phyloP scores from a whole-genome alignment of 2,113 vertebrate genomes.

The Hydropotes inermis region DNA sequence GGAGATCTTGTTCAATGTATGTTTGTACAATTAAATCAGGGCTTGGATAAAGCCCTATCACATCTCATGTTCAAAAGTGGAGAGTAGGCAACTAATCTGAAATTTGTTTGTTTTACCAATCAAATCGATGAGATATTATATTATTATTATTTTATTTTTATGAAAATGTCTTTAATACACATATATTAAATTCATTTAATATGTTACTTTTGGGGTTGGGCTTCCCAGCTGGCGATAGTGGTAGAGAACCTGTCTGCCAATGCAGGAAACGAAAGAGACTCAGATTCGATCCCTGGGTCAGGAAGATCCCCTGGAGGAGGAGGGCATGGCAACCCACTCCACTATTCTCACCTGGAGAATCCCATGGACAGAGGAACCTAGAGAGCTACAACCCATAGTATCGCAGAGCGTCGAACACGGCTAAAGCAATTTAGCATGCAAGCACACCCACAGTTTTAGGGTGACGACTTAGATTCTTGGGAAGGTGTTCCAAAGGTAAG shows the following conservation, averaged over 20 bases:
- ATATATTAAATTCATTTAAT: background rate
- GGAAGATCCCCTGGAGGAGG: background rate
- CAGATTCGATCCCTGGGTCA: background rate
- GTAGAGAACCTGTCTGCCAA: background rate
- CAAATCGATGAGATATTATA: background rate
- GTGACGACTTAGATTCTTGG: background rate
- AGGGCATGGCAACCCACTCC: background rate
- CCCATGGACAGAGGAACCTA: background rate
- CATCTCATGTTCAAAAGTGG: background rate
- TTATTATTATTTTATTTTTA: background rate
- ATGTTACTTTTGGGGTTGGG: background rate
- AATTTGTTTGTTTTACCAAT: background rate
- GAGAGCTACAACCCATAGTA: background rate
- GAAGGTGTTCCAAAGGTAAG: background rate
- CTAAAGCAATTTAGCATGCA: background rate
- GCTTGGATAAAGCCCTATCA: background rate
- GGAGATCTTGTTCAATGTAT: background rate
- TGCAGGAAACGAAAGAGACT: background rate
- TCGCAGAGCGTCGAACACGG: accelerated
- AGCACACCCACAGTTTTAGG: background rate
- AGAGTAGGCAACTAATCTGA: background rate
- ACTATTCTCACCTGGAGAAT: background rate
- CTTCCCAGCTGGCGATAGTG: background rate
- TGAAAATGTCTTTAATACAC: background rate
- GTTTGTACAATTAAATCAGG: background rate